These are phyloP conservation scores for Odontocerum albicorne DNA, from an alignment of 2,888 invertebrate genomes.

Conservation along the genomic window DNA sequence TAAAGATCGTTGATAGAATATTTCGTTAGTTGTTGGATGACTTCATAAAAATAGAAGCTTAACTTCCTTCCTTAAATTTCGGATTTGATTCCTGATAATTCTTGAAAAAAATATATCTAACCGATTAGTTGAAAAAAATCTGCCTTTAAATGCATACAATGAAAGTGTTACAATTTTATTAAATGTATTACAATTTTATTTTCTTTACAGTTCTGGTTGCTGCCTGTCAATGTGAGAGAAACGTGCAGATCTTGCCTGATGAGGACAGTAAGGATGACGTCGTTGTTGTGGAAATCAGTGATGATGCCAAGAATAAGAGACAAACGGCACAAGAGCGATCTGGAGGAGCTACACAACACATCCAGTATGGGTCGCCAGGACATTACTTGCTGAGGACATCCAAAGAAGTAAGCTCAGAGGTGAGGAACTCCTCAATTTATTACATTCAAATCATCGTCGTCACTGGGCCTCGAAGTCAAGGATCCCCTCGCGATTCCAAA, in stretches of 20 bases:
- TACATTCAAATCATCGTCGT: no score
- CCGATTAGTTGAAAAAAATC: background rate
- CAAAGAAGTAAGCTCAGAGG: conserved; percentile 30
- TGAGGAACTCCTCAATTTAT: no score
- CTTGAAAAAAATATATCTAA: background rate
- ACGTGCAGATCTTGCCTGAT: no score
- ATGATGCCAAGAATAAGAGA: conserved; percentile 24
- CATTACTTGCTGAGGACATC: conserved; percentile 31
- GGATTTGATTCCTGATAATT: no score
- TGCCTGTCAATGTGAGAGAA: conserved; percentile 20
- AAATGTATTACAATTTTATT: background rate
- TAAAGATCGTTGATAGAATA: no score
- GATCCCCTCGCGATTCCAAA: no score
- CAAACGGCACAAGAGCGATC: conserved; percentile 27
- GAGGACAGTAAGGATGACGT: conserved; percentile 13
- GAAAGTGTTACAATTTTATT: no score
- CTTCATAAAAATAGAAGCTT: no score
- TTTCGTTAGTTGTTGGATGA: no score
- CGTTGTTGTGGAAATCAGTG: conserved; percentile 13
- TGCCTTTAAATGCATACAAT: background rate
- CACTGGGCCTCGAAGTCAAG: no score
- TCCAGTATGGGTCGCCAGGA: conserved; percentile 33
- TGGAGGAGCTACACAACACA: conserved; percentile 28
- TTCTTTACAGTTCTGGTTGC: conserved; percentile 25
- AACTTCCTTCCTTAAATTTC: no score